Base-by-base conservation (phyloP, 2,113 vertebrate species). In the Gavia stellata region DNA sequence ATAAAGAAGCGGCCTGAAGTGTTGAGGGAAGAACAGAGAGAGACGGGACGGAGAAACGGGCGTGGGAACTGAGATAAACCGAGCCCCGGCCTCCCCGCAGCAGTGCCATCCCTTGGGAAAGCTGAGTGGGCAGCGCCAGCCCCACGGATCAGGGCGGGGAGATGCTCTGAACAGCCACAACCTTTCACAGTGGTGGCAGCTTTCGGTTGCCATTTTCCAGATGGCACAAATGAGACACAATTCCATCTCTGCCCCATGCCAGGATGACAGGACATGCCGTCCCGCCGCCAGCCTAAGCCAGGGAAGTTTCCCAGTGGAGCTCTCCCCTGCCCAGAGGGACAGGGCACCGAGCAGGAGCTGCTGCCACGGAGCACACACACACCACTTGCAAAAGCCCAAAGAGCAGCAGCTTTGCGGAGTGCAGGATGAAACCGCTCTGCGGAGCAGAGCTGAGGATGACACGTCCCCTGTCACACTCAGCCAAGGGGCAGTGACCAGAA, bases 61-160 rank as follows among this genome's bases (percentile, higher is more conserved):
- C 1, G 3, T 17, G 5, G 38, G 13, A 91, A 52, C 2, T 3
- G 42, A 49, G 36, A 52, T 13, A 4, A 10, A 47, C 3, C 0
- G 0, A 50, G 44, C 36, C 31, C 29, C 5, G 9, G 13, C 23
- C 25, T 44, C 15, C 47, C 23, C 1, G 0, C 12, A 58, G 71
- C n/a, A 53, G 49, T 34, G 25, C 24, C 49, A 81, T 13, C 31
- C 42, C 20, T 16, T 15, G 42, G 45, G 53, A 49, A 3, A 1
- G 17, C 26, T 2, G 1, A 3, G 4, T 2, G 7, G 44, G 61
- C 45, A 2, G 1, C 3, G 10, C 16, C 29, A 31, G 44, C 11
- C 15, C 29, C 14, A 8, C 0, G 0, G 45, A 42, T 9, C 19
- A 18, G 21, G 44, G 44, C 3, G 4, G 75, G 1, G 2, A 36